Base-by-base conservation (phyloP, 2,888 invertebrate genomes). In the Hermaeophaga mercurialis region DNA sequence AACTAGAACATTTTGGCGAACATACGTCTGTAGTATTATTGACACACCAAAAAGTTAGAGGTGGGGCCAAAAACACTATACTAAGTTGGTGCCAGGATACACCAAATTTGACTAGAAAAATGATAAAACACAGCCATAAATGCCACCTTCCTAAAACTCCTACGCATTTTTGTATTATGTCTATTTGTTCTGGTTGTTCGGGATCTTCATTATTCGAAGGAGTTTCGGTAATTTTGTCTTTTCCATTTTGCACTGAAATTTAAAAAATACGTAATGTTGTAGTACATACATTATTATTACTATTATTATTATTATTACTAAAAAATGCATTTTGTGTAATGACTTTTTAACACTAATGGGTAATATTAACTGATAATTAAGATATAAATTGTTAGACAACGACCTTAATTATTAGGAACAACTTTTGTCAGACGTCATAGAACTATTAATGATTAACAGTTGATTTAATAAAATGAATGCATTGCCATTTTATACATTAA, bases 71-170 rank as follows among this genome's bases (percentile, higher is more conserved):
- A 70, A 91, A 90, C 56, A 90, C 86, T 59, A 90, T 89, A 60
- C 85, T 88, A 73, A 90, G 81, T 69, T 90, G 89, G 71, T 90
- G 89, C 89, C 90, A 91, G 0, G 89, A 90, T 0, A 89, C 87
- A 0, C 90, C 89, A 70, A 90, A 88, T 75, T 90, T 90, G 49
- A 87, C 83, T 7, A 89, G 78, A 53, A 64, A 64, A 34, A 64
- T 83, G 0, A 86, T 81, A 43, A 84, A 76, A 64, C 88, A 88
- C 46, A 90, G 82, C 79, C 85, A 82, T 60, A 90, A 80, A 71
- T 91, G 90, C 88, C 90, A 91, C 69, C 82, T 82, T 3, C 89
- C 89, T 54, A 90, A 82, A 22, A 84, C 81, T 0, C 90, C 90
- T 62, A 90, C 87, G 2, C 85, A 83, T 65, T 82, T 84, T 28